These are phyloP conservation scores for Platysternon megacephalum DNA, from an alignment of 2,113 vertebrate species.

Conservation along the genomic window DNA sequence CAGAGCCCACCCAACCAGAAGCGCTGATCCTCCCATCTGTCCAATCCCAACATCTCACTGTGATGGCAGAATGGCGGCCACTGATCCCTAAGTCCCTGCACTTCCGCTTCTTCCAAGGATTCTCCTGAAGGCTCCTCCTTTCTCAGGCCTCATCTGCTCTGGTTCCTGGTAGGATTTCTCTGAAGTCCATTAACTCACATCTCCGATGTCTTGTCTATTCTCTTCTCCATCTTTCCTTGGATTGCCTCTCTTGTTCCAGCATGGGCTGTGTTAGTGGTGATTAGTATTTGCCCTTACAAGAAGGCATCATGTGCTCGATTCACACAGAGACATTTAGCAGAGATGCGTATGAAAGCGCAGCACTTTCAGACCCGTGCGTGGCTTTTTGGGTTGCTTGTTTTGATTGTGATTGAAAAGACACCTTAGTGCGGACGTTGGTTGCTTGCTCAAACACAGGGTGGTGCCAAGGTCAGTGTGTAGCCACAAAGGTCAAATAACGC, in stretches of 20 bases:
- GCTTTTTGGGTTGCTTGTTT: not conserved
- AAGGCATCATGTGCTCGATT: not conserved
- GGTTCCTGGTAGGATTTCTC: not conserved
- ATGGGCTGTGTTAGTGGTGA: not conserved
- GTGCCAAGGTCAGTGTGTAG: not conserved
- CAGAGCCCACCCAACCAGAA: not conserved
- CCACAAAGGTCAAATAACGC: not conserved
- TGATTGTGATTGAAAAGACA: not conserved
- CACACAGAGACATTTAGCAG: not conserved
- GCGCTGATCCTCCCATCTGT: not conserved
- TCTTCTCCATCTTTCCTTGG: not conserved
- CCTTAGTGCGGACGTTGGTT: not conserved
- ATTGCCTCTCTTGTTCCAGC: not conserved
- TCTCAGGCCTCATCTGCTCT: not conserved
- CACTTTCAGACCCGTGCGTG: not conserved
- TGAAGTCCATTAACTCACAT: not conserved
- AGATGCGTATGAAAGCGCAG: not conserved
- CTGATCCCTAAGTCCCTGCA: accelerated
- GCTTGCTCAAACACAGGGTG: not conserved
- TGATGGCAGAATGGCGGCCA: not conserved
- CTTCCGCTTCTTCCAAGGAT: not conserved
- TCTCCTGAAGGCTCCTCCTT: not conserved
- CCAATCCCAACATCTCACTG: not conserved
- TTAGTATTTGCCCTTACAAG: not conserved
- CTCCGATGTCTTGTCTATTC: not conserved